Evolutionary conservation across 2,888 invertebrate genomes (phyloP).

Genomic region (Agonopterix subpropinquella): DNA sequence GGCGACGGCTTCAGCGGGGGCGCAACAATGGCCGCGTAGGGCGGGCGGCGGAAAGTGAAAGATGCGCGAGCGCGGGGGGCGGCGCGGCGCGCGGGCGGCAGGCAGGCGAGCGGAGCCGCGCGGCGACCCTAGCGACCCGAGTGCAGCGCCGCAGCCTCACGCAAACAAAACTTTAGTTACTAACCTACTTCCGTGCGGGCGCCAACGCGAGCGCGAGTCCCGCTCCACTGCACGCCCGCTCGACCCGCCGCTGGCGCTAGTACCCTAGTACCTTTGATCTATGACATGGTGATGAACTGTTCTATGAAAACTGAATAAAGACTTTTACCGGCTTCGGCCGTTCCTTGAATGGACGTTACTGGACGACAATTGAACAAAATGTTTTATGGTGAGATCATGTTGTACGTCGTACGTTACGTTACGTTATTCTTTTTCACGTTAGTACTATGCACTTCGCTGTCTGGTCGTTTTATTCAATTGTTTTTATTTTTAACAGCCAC

Average conservation of each 20-base stretch:
- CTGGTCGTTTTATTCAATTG: slow-evolving; percentile 40
- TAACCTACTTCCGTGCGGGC: slow-evolving; percentile 76
- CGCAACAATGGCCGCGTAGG: slow-evolving; percentile 32
- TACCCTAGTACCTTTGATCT: slow-evolving; percentile 15
- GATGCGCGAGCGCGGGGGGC: slow-evolving; percentile 47
- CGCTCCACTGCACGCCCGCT: slow-evolving; percentile 30
- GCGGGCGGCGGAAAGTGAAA: slow-evolving; percentile 64
- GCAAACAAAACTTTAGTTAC: slow-evolving; percentile 76
- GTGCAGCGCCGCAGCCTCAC: slow-evolving; percentile 73
- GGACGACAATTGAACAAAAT: slow-evolving; percentile 60
- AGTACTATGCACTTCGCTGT: slow-evolving; percentile 51
- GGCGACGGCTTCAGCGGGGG: slow-evolving; percentile 22
- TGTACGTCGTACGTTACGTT: slow-evolving; percentile 43
- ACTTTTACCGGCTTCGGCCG: slow-evolving; percentile 26
- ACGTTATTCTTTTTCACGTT: slow-evolving; percentile 48
- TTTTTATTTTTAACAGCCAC: slow-evolving; percentile 42
- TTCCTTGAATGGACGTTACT: slow-evolving; percentile 59
- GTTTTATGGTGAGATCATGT: slow-evolving; percentile 72
- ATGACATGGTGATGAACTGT: slow-evolving; percentile 53
- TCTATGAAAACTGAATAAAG: slow-evolving; percentile 30
- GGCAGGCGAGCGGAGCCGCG: slow-evolving; percentile 33
- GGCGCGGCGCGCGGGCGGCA: slow-evolving; percentile 21
- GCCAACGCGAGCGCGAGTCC: slow-evolving; percentile 61
- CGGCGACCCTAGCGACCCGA: slow-evolving; percentile 42
- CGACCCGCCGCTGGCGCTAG: slow-evolving; percentile 13